phyloP scores from a whole-genome alignment of 2,113 vertebrate genomes.

The Oostethus manadensis region DNA sequence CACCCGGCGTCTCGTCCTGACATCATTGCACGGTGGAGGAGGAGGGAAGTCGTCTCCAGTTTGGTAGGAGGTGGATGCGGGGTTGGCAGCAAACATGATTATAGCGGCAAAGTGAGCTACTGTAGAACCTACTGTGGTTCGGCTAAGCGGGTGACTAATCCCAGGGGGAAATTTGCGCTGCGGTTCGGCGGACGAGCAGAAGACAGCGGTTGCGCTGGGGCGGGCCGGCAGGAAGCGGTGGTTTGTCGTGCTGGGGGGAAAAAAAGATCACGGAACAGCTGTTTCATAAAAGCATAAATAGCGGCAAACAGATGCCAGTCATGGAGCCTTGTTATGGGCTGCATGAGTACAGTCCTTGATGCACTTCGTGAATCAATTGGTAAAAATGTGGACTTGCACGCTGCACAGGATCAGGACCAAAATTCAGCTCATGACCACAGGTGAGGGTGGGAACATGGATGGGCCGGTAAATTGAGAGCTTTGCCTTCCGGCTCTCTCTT shows the following conservation, averaged over 20 bases:
- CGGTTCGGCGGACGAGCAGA: neutral
- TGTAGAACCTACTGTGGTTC: neutral
- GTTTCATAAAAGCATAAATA: neutral
- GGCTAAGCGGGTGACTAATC: slow-evolving; percentile 11
- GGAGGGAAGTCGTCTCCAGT: slow-evolving; percentile 21
- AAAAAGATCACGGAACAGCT: neutral
- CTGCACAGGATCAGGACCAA: neutral
- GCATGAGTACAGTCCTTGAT: neutral
- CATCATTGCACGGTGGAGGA: slow-evolving; percentile 28
- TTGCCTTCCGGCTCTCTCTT: too few species aligned
- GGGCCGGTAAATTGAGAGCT: too few species aligned
- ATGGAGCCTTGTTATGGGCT: neutral
- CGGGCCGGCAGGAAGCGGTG: slow-evolving; percentile 7
- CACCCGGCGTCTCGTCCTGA: slow-evolving; percentile 38
- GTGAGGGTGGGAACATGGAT: too few species aligned
- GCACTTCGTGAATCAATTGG: too few species aligned
- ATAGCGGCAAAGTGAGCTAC: slow-evolving; percentile 6
- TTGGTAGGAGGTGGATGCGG: slow-evolving; percentile 25
- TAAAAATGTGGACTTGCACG: slow-evolving; percentile 1
- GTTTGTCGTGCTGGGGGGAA: slow-evolving; percentile 4
- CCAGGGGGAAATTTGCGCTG: slow-evolving; percentile 14
- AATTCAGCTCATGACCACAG: too few species aligned
- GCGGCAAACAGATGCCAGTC: neutral
- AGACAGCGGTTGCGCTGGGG: slow-evolving; percentile 2
- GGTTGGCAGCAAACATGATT: slow-evolving; percentile 20